Percentiles rank a stretch among this genome's conserved stretches.
Conservation (phyloP, 1,140 invertebrate genomes). For the Monochamus saltuarius region DNA sequence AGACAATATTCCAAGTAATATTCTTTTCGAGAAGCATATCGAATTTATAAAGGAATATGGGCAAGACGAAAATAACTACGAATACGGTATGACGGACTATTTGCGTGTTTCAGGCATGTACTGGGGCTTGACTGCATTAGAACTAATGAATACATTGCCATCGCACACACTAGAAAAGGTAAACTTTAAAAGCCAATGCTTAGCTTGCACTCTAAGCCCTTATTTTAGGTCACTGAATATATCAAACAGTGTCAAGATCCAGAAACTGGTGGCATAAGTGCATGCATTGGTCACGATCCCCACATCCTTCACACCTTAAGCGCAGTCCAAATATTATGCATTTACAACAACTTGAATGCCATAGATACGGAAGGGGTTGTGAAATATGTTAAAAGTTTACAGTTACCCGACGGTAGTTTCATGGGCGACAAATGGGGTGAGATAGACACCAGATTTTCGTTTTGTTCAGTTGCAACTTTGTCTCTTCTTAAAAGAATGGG, state of each 20-base stretch:
- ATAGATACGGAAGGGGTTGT: slow-evolving; percentile 85
- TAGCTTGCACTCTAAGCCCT: not conserved
- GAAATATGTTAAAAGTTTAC: slow-evolving; percentile 78
- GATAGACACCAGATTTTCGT: slow-evolving; percentile 95
- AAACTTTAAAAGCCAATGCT: not conserved
- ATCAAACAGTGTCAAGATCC: slow-evolving; percentile 85
- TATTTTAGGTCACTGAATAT: slow-evolving; percentile 79
- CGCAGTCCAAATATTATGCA: slow-evolving; percentile 89
- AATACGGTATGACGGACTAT: slow-evolving; percentile 84
- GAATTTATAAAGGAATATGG: slow-evolving; percentile 89
- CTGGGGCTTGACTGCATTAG: slow-evolving; percentile 94
- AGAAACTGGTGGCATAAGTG: slow-evolving; percentile 84
- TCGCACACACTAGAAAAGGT: slow-evolving; percentile 62
- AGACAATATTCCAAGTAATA: slow-evolving; percentile 56
- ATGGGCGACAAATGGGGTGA: slow-evolving; percentile 97
- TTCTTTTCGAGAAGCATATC: slow-evolving; percentile 83
- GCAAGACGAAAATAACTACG: slow-evolving; percentile 87
- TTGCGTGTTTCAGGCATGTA: slow-evolving; percentile 96
- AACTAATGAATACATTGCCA: slow-evolving; percentile 83
- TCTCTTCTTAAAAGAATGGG: slow-evolving; percentile 75
- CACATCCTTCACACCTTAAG: slow-evolving; percentile 94
- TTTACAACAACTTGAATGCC: slow-evolving; percentile 79
- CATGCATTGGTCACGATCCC: slow-evolving; percentile 90
- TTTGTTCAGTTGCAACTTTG: slow-evolving; percentile 89
- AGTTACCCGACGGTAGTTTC: slow-evolving; percentile 95